Evolutionary conservation across 2,888 invertebrate species (phyloP).

Genomic region (Noctua pronuba): DNA sequence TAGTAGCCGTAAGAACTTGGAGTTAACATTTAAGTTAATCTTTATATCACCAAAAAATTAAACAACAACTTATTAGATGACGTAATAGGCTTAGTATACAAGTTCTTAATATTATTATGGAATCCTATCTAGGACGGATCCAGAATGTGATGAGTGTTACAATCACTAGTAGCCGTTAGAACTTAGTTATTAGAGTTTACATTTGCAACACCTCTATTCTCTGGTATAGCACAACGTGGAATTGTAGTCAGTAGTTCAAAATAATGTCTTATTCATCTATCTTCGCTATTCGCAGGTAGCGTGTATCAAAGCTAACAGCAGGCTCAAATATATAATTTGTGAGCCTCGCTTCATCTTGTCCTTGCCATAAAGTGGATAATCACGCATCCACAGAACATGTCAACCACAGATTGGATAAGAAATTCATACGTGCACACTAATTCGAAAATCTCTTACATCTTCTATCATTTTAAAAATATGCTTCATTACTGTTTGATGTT

Average conservation of each 20-base stretch:
- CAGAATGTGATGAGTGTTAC: background rate
- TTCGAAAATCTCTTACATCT: constrained; percentile 68
- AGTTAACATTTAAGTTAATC: background rate
- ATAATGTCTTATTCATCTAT: constrained; percentile 48
- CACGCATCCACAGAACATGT: constrained; percentile 81
- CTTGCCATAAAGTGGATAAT: constrained; percentile 88
- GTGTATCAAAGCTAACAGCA: constrained; percentile 34
- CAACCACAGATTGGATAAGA: constrained; percentile 83
- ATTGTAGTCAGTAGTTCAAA: background rate
- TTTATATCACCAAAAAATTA: no score
- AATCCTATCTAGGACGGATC: no score
- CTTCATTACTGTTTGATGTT: constrained; percentile 55
- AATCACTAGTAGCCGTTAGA: constrained; percentile 8
- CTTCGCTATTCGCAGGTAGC: constrained; percentile 25
- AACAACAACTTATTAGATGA: no score
- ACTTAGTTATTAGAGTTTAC: background rate
- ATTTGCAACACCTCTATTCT: background rate
- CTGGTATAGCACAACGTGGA: background rate
- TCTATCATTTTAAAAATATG: constrained; percentile 68
- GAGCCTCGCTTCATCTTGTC: constrained; percentile 72
- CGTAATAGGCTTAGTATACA: no score
- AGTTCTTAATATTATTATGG: no score
- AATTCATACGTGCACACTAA: constrained; percentile 82
- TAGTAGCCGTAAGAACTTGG: constrained; percentile 11
- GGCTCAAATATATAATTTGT: constrained; percentile 73